Percentiles rank a stretch among this genome's conserved stretches.
phyloP scores from a whole-genome alignment of 2,797 vertebrate species.

The Periparus ater region DNA sequence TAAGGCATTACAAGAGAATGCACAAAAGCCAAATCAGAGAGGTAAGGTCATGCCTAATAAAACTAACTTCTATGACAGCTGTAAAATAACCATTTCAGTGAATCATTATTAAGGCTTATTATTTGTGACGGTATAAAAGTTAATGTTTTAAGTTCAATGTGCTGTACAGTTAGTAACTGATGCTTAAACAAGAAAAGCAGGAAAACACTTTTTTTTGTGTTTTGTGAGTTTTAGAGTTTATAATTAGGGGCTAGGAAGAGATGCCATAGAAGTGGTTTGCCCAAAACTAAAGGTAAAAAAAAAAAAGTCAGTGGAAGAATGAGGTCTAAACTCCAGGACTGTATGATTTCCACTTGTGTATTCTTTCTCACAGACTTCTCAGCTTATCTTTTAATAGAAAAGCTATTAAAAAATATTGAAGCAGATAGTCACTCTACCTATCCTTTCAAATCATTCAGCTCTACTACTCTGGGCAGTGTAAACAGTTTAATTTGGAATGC shows the following conservation, averaged over 20 bases:
- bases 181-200: background rate
- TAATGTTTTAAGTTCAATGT: background rate
- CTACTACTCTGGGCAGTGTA: background rate
- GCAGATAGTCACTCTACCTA: background rate
- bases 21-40: background rate
- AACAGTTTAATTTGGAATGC: conserved; percentile 18
- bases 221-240: background rate
- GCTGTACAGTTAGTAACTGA: background rate
- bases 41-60: background rate
- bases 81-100: background rate
- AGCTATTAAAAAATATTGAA: conserved; percentile 47
- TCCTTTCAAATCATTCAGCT: conserved; percentile 21
- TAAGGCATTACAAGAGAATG: background rate
- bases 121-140: background rate
- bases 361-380: background rate
- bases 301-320: background rate
- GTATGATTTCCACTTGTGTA: background rate
- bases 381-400: conserved; percentile 57
- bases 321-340: background rate
- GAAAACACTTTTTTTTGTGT: background rate
- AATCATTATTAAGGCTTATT: background rate
- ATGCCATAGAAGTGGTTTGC: background rate
- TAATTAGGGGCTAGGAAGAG: background rate
- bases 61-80: background rate
- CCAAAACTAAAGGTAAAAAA: background rate